These are phyloP conservation scores for Pristionchus mayeri DNA, from an alignment of 2,888 invertebrate genomes.

Conservation along the genomic window DNA sequence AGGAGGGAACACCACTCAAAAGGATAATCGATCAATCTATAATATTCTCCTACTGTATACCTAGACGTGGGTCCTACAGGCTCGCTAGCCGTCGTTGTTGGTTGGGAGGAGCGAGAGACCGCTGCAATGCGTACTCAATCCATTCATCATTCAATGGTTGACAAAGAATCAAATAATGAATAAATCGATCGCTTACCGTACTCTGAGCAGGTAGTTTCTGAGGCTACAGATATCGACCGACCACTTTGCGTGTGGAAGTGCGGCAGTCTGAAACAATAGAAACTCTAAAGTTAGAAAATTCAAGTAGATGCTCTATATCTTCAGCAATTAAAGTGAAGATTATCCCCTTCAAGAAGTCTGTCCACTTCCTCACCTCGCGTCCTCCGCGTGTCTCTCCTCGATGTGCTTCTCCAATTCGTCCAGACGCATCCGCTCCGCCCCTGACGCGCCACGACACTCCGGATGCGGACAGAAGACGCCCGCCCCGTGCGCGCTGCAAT, in stretches of 20 bases:
- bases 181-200: background rate
- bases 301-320: no score
- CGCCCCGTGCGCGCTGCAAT: conserved; percentile 26
- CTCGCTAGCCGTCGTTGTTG: conserved; percentile 2
- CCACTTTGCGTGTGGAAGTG: conserved; percentile 35
- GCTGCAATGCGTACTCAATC: background rate
- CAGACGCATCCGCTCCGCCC: background rate
- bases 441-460: background rate
- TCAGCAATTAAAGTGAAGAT: no score
- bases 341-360: background rate
- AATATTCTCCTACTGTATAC: conserved; percentile 28
- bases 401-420: conserved; percentile 9
- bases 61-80: conserved; percentile 5
- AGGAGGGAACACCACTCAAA: conserved; percentile 14
- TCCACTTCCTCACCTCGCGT: conserved; percentile 32
- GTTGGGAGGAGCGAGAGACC: background rate
- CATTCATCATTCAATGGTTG: no score
- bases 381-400: conserved; percentile 38
- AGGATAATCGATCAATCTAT: background rate
- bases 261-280: conserved; percentile 13
- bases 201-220: conserved; percentile 24
- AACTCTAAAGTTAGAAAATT: no score
- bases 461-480: conserved; percentile 46
- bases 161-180: background rate
- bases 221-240: background rate